Conservation (phyloP, 2,888 invertebrate species). For the Hecatera dysodea region DNA sequence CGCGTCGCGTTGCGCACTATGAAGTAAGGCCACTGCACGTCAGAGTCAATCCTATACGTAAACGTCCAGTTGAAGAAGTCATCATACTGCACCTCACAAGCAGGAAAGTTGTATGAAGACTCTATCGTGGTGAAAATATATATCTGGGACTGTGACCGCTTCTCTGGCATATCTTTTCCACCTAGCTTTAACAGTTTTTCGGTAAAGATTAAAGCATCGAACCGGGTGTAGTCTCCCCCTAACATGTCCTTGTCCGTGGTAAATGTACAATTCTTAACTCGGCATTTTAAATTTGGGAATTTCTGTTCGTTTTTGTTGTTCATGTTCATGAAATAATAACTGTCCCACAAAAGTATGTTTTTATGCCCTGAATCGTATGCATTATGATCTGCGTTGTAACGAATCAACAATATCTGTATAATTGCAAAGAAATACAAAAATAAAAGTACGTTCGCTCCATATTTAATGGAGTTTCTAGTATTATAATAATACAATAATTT, state of each 20-base stretch:
- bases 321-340: slow-evolving; percentile 36
- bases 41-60: slow-evolving; percentile 79
- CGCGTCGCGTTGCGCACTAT: slow-evolving; percentile 70
- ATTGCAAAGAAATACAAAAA: slow-evolving; percentile 27
- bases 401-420: slow-evolving; percentile 15
- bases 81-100: slow-evolving; percentile 76
- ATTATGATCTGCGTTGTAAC: neutral
- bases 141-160: slow-evolving; percentile 66
- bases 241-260: slow-evolving; percentile 69
- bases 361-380: slow-evolving; percentile 31
- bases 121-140: slow-evolving; percentile 76
- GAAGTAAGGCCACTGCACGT: slow-evolving; percentile 78
- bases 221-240: slow-evolving; percentile 64
- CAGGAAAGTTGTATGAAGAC: slow-evolving; percentile 71
- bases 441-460: slow-evolving; percentile 21
- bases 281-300: slow-evolving; percentile 64
- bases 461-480: slow-evolving; percentile 27
- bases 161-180: slow-evolving; percentile 58
- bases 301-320: slow-evolving; percentile 10
- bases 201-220: slow-evolving; percentile 75
- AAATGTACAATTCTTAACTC: slow-evolving; percentile 70
- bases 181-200: slow-evolving; percentile 60
- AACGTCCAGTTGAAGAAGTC: slow-evolving; percentile 81
- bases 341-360: slow-evolving; percentile 71
- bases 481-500: slow-evolving; percentile 42